phyloP scores from a whole-genome alignment of 1,140 invertebrate species.

The Scaptomyza pallida region DNA sequence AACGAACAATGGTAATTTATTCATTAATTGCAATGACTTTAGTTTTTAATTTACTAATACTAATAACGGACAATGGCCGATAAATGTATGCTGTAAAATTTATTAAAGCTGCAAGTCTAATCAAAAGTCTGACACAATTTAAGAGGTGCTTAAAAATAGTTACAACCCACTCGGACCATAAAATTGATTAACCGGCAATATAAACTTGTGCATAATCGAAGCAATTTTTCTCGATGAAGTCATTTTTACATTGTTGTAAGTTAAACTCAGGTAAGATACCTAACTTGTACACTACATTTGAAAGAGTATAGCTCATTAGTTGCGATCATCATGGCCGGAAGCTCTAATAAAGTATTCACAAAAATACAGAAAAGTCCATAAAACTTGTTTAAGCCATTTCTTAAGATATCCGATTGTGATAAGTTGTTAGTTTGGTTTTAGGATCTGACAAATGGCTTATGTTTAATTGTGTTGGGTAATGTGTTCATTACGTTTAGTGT shows the following conservation, averaged over 20 bases:
- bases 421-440: constrained; percentile 57
- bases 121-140: constrained; percentile 13
- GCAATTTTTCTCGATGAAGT: neutral
- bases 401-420: constrained; percentile 52
- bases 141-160: constrained; percentile 17
- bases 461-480: constrained; percentile 71
- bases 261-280: neutral
- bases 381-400: constrained; percentile 70
- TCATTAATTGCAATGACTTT: constrained; percentile 73
- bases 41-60: constrained; percentile 45
- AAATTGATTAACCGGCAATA: constrained; percentile 32
- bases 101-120: constrained; percentile 9
- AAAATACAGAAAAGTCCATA: constrained; percentile 56
- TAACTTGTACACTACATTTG: too few species aligned
- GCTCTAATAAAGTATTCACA: constrained; percentile 7
- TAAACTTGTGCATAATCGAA: constrained; percentile 19
- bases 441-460: constrained; percentile 64
- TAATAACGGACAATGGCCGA: neutral
- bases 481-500: constrained; percentile 65
- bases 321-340: constrained; percentile 15
- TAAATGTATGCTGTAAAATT: constrained; percentile 12
- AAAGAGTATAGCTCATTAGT: constrained; percentile 7
- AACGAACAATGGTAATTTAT: constrained; percentile 51
- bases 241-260: neutral
- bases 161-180: constrained; percentile 2